phyloP scores from a whole-genome alignment of 1,140 invertebrate genomes.

The Pteromalus puparum region DNA sequence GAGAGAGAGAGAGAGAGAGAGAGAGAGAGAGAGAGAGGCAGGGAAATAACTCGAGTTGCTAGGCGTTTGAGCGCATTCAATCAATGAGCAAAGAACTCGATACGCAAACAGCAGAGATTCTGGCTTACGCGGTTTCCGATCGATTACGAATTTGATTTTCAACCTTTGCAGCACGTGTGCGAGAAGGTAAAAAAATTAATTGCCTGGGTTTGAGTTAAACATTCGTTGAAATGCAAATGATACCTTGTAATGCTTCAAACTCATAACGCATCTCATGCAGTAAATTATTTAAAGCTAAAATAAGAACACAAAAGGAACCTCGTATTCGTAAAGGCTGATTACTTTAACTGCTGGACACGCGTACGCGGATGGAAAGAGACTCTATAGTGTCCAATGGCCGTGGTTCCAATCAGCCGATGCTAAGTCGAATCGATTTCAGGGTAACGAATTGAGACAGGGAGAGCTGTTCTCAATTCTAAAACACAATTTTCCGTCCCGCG shows the following conservation, averaged over 20 bases:
- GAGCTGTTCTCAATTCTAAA: neutral
- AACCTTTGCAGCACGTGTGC: too few relatives aligned
- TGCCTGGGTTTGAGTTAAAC: too few relatives aligned
- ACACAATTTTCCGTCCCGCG: too few relatives aligned
- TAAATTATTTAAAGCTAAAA: too few relatives aligned
- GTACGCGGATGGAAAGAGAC: neutral
- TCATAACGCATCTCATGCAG: too few relatives aligned
- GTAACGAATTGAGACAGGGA: constrained; percentile 7
- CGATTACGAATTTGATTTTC: neutral
- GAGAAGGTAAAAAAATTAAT: too few relatives aligned
- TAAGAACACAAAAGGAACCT: too few relatives aligned
- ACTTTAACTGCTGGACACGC: neutral
- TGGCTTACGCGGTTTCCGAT: too few relatives aligned
- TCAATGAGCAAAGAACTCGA: neutral
- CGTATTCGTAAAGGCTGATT: too few relatives aligned
- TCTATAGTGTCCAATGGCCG: neutral
- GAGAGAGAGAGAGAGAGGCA: neutral
- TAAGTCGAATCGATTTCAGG: neutral
- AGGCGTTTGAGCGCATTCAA: neutral
- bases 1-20: neutral
- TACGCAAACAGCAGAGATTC: neutral
- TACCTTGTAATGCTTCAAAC: too few relatives aligned
- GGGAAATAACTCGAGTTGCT: neutral
- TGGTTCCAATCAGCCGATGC: constrained; percentile 18
- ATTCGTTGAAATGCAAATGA: too few relatives aligned